phyloP scores from a whole-genome alignment of 2,113 vertebrate genomes.

The Theristicus caerulescens region DNA sequence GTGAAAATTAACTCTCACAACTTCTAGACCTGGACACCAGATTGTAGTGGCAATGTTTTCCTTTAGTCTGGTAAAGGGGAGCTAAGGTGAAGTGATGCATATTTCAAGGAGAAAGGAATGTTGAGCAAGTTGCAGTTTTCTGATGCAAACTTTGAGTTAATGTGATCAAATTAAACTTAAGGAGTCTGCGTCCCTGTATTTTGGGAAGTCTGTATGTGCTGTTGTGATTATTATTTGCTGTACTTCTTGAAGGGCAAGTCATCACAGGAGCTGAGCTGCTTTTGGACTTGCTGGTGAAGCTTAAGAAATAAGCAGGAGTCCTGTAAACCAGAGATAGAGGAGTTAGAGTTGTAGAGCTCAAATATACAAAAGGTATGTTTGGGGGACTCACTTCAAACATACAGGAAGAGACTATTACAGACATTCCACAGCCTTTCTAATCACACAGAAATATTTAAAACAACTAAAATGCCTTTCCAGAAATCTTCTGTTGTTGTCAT shows the following conservation, averaged over 20 bases:
- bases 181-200: not conserved
- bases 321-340: not conserved
- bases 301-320: not conserved
- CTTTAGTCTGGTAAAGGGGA: not conserved
- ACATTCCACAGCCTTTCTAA: not conserved
- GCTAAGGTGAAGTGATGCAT: not conserved
- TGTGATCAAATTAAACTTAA: not conserved
- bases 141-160: not conserved
- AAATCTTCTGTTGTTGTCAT: not conserved
- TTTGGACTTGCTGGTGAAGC: not conserved
- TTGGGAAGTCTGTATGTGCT: not conserved
- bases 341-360: not conserved
- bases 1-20: not conserved
- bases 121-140: not conserved
- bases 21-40: not conserved
- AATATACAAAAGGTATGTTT: not conserved
- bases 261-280: not conserved
- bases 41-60: not conserved
- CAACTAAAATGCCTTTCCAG: constrained; percentile 19
- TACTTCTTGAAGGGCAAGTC: not conserved
- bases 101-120: not conserved
- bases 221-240: not conserved
- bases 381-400: not conserved
- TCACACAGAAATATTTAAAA: constrained; percentile 40
- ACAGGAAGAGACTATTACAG: not conserved